Percentiles rank a stretch among this genome's conserved stretches.
phyloP scores from a whole-genome alignment of 2,113 vertebrate genomes.

The Solea solea region DNA sequence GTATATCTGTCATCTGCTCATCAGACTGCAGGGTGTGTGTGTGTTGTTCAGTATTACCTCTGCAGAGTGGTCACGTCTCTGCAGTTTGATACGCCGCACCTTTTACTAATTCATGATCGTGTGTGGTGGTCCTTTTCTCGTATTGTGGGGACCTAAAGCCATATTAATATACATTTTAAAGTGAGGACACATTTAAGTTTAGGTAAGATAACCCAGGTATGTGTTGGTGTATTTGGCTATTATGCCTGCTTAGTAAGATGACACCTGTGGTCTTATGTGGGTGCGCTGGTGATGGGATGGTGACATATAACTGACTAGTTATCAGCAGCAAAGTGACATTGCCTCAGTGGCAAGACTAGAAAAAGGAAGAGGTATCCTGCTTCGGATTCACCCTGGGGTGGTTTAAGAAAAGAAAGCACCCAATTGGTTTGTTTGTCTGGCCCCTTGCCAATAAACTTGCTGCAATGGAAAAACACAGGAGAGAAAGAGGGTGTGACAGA shows the following conservation, averaged over 20 bases:
- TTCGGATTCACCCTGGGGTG: background rate
- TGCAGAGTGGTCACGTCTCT: constrained; percentile 30
- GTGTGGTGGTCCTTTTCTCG: background rate
- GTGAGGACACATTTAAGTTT: background rate
- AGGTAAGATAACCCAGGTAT: background rate
- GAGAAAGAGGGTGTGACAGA: constrained; percentile 33
- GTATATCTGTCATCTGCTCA: constrained; percentile 14
- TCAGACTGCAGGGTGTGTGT: constrained; percentile 7
- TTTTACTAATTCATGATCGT: constrained; percentile 53
- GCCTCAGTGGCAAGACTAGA: background rate
- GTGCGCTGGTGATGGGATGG: constrained; percentile 25
- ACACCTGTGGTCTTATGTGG: constrained; percentile 1
- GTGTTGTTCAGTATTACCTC: constrained; percentile 16
- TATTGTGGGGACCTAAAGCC: background rate
- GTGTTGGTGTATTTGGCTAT: too few relatives aligned
- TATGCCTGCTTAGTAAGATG: constrained; percentile 17
- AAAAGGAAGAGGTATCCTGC: background rate
- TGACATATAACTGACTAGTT: constrained; percentile 39
- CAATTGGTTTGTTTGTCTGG: constrained; percentile 27
- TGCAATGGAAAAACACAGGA: constrained; percentile 66
- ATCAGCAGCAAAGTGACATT: constrained; percentile 19
- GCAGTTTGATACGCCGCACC: constrained; percentile 33
- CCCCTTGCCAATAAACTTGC: constrained; percentile 38
- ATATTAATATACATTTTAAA: background rate
- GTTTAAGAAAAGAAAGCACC: constrained; percentile 10